Percentiles rank a stretch among this genome's conserved stretches.
These are phyloP conservation scores for Ascidia mentula DNA, from an alignment of 23 tunicate genomes.

Conservation along the genomic window DNA sequence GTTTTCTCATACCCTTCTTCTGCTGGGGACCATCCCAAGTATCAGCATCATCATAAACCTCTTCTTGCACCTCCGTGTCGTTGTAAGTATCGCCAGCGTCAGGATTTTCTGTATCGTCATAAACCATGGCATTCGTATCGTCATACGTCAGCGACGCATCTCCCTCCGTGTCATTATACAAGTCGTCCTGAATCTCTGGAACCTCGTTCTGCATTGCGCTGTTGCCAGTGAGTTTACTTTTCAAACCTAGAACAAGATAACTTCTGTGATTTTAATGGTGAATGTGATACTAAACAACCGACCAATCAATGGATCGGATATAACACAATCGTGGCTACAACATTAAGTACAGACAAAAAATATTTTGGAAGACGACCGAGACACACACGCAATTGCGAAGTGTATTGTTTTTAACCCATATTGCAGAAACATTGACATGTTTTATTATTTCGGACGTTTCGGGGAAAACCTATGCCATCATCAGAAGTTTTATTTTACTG, in stretches of 20 bases:
- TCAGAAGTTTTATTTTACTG: no score
- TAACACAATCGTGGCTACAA: no score
- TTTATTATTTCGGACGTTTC: no score
- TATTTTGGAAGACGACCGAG: no score
- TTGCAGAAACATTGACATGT: no score
- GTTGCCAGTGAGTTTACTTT: conserved; percentile 3
- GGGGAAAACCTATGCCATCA: no score
- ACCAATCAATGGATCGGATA: no score
- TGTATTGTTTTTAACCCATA: no score
- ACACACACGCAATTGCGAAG: no score
- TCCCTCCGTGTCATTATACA: neutral
- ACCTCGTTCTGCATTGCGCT: neutral
- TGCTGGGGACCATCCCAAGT: no score
- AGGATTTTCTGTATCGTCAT: conserved; percentile 24
- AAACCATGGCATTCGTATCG: neutral
- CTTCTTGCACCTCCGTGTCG: conserved; percentile 14
- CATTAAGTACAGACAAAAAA: no score
- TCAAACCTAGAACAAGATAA: neutral
- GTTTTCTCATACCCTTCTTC: no score
- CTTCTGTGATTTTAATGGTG: neutral
- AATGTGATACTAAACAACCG: neutral
- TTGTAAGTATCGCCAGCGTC: conserved; percentile 10
- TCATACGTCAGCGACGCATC: neutral
- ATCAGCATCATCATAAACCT: conserved; percentile 22
- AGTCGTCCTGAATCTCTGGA: neutral